Evolutionary conservation across 2,888 invertebrate genomes (phyloP).

Genomic region (Orgyia antiqua): DNA sequence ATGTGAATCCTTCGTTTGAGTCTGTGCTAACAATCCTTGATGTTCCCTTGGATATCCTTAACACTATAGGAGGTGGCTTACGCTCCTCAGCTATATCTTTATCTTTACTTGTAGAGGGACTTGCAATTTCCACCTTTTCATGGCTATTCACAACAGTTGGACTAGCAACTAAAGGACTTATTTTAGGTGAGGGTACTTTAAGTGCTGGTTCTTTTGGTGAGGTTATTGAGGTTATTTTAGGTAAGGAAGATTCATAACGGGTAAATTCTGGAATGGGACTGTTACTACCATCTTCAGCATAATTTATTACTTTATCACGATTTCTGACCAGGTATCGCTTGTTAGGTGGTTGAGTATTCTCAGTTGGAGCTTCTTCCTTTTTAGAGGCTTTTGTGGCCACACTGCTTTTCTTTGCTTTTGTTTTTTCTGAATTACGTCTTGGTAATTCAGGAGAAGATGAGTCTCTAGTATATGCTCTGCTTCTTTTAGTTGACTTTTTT

Average conservation of each 20-base stretch:
- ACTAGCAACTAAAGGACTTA: conserved; percentile 60
- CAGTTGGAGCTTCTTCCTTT: conserved; percentile 57
- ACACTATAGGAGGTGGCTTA: conserved; percentile 88
- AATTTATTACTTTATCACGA: conserved; percentile 80
- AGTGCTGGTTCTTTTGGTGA: conserved; percentile 57
- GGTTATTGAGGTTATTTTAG: conserved; percentile 23
- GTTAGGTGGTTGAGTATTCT: conserved; percentile 68
- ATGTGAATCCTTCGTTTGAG: conserved; percentile 79
- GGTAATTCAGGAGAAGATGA: conserved; percentile 72
- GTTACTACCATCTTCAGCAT: conserved; percentile 80
- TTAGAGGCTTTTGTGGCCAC: conserved; percentile 64
- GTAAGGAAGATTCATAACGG: conserved; percentile 47
- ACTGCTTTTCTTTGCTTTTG: conserved; percentile 56
- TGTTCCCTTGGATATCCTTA: conserved; percentile 90
- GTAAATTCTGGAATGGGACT: conserved; percentile 71
- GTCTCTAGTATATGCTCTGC: conserved; percentile 59
- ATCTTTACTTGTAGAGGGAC: conserved; percentile 71
- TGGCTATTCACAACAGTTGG: conserved; percentile 49
- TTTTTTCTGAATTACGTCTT: conserved; percentile 61
- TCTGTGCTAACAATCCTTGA: conserved; percentile 82
- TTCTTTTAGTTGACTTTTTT: conserved; percentile 56
- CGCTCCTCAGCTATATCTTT: conserved; percentile 52
- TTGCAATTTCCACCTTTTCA: conserved; percentile 43
- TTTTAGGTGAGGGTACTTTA: conserved; percentile 64
- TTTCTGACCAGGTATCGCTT: conserved; percentile 74